These are phyloP conservation scores for Gopherus evgoodei DNA, from an alignment of 2,113 vertebrate species.

Conservation along the genomic window DNA sequence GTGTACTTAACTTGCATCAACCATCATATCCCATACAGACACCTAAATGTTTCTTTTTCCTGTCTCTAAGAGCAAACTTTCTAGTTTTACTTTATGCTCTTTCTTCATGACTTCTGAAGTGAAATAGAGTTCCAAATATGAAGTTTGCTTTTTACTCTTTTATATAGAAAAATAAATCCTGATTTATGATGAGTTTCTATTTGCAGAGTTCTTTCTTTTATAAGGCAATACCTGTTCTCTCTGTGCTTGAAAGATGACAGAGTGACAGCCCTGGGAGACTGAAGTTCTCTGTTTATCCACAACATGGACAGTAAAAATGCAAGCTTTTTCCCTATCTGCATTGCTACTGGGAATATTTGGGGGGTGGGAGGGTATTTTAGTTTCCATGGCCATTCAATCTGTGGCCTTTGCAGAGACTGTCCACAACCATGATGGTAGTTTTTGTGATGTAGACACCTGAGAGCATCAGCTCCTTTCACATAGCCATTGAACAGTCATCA, in stretches of 20 bases:
- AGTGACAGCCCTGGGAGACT: slow-evolving; percentile 63
- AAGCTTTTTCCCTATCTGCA: neutral
- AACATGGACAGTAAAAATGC: slow-evolving; percentile 25
- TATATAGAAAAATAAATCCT: slow-evolving; percentile 37
- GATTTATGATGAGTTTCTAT: slow-evolving; percentile 70
- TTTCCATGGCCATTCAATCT: neutral
- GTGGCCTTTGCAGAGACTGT: neutral
- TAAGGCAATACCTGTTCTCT: slow-evolving; percentile 67
- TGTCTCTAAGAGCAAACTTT: slow-evolving; percentile 64
- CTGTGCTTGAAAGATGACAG: slow-evolving; percentile 42
- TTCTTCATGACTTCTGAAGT: slow-evolving; percentile 55
- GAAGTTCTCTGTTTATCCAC: slow-evolving; percentile 64
- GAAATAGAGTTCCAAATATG: slow-evolving; percentile 59
- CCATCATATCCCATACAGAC: slow-evolving; percentile 66
- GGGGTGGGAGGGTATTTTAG: neutral
- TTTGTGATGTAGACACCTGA: neutral
- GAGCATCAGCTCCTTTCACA: neutral
- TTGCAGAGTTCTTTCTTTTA: slow-evolving; percentile 67
- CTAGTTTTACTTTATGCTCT: slow-evolving; percentile 55
- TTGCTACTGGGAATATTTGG: neutral
- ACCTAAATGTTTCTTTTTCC: slow-evolving; percentile 56
- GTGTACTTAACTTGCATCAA: slow-evolving; percentile 71
- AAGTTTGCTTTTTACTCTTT: neutral
- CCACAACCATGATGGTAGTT: neutral
- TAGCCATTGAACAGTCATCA: neutral